Evolutionary conservation across 2,113 vertebrate genomes (phyloP).

Genomic region (Ailuropoda melanoleuca): DNA sequence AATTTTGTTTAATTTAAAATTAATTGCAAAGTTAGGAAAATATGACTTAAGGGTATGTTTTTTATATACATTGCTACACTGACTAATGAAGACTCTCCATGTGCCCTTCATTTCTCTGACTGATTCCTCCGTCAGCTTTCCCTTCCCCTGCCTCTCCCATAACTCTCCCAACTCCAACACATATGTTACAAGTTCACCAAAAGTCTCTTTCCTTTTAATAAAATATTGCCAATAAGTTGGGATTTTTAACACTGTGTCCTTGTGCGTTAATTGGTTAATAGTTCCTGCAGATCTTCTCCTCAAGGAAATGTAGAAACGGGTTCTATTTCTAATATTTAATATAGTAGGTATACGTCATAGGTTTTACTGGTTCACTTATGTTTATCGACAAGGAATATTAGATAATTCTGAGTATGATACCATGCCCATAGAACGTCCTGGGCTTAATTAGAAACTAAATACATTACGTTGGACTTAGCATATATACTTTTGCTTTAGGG

Average conservation of each 20-base stretch:
- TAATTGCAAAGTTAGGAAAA: constrained; percentile 32
- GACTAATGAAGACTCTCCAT: neutral
- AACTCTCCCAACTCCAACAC: neutral
- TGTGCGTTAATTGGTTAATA: neutral
- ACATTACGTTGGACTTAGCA: neutral
- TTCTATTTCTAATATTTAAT: neutral
- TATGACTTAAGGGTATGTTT: neutral
- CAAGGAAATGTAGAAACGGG: neutral
- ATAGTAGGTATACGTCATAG: neutral
- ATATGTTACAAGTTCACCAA: neutral
- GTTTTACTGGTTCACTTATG: neutral
- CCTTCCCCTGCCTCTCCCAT: neutral
- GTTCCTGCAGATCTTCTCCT: neutral
- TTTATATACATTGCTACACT: neutral
- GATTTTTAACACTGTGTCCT: neutral
- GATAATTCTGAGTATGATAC: neutral
- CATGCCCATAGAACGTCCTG: neutral
- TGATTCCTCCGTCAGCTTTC: neutral
- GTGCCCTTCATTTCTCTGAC: neutral
- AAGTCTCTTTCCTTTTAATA: neutral
- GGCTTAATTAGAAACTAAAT: neutral
- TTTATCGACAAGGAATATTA: neutral
- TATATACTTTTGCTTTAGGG: neutral
- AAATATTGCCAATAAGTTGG: neutral
- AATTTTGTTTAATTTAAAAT: constrained; percentile 51